Base-by-base conservation (phyloP, 2,888 invertebrate species). In the Ophioninae sp. region DNA sequence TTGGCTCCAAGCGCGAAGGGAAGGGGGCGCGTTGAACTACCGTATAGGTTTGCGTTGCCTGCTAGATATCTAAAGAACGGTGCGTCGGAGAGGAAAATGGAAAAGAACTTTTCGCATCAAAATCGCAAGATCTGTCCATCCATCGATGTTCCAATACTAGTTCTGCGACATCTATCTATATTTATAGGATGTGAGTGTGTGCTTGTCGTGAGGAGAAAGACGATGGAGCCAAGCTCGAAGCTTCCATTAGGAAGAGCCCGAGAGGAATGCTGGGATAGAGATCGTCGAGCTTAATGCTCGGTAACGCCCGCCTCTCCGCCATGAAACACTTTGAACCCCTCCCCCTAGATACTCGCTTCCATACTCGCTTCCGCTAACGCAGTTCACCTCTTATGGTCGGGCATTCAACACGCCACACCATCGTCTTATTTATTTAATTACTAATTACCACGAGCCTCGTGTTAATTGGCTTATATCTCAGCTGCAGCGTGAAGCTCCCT, bases 351-450 rank as follows among this genome's bases (percentile, higher is more conserved):
- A 50, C 17, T 10, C 50, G 17, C 50, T 50, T 50, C 70, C 50
- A 39, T 78, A 56, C 50, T 70, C 70, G 68, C 30, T 68, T 23
- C 0, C 62, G 56, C 59, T 17, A 17, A 41, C 70, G 65, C 69
- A 69, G 59, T 30, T 50, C n/a, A 20, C 59, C 56, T 23, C 37
- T 23, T 77, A 77, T 61, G 64, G 41, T 57, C 50, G 59, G 50
- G 57, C 67, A 44, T 79, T 76, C 44, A 72, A 62, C 77, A 73
- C 41, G 72, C 78, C 61, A 59, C 50, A 59, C 62, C 65, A 57
- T 70, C 81, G 82, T 82, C 84, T 85, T 84, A 82, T 84, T 85
- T 84, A 85, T 85, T 84, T 85, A 85, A 85, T 85, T 85, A 85
- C 84, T 84, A 84, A 85, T 85, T 85, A 85, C 81, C 69, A 64